Percentiles rank a stretch among this genome's conserved stretches.
Evolutionary conservation across 2,888 invertebrate species (phyloP).

Genomic region (Amphipyra tragopoginis): DNA sequence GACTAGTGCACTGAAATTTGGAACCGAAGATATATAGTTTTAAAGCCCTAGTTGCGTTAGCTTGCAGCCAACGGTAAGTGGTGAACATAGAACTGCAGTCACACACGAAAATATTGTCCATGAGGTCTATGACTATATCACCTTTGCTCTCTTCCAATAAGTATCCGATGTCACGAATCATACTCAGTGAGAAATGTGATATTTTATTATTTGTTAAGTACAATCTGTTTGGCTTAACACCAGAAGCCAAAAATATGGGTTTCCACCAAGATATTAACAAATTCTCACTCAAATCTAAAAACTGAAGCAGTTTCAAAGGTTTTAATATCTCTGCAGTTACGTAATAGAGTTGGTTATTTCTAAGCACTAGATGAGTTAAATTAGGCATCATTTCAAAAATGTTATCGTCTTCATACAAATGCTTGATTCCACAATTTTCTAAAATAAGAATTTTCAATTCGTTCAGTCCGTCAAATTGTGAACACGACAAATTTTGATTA

Average conservation of each 20-base stretch:
- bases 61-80: slow-evolving; percentile 81
- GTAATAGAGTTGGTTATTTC: slow-evolving; percentile 83
- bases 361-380: slow-evolving; percentile 85
- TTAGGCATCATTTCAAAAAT: slow-evolving; percentile 87
- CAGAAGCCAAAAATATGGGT: slow-evolving; percentile 83
- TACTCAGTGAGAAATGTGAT: slow-evolving; percentile 87
- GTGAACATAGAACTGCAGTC: slow-evolving; percentile 86
- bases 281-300: slow-evolving; percentile 88
- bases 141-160: slow-evolving; percentile 74
- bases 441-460: slow-evolving; percentile 85
- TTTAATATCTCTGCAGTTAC: slow-evolving; percentile 81
- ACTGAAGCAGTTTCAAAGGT: slow-evolving; percentile 79
- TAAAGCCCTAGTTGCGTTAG: slow-evolving; percentile 74
- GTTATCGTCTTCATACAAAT: slow-evolving; percentile 80
- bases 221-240: slow-evolving; percentile 78
- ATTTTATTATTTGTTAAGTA: slow-evolving; percentile 89
- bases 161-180: slow-evolving; percentile 89
- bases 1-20: slow-evolving; percentile 81
- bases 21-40: slow-evolving; percentile 76
- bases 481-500: slow-evolving; percentile 78
- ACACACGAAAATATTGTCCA: slow-evolving; percentile 89
- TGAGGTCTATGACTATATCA: slow-evolving; percentile 80
- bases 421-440: slow-evolving; percentile 86
- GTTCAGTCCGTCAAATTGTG: slow-evolving; percentile 85
- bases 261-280: slow-evolving; percentile 87